Base-by-base conservation (phyloP, 92 coral and sea anemone genomes). In the Phenganax subtilis region DNA sequence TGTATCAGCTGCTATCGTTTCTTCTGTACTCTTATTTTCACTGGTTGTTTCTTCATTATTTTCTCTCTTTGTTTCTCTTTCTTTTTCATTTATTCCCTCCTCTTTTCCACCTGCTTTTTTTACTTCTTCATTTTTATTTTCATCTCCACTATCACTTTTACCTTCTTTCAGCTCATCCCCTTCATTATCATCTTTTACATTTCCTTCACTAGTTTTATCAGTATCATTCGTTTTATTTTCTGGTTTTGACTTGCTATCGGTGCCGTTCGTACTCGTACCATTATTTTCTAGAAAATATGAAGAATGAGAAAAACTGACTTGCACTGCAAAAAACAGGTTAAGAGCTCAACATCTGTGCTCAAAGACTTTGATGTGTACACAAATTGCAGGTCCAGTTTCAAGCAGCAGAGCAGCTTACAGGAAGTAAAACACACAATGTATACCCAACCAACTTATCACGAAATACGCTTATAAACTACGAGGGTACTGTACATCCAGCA, bases 41-140 rank as follows among this genome's bases (percentile, higher is more conserved):
- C 72, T 3, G 64, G 65, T 74, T 82, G 82, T 62, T 80, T 81
- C 51, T 85, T 87, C 61, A 71, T 83, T 61, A 54, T 71, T 31
- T 84, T 85, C 62, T 79, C 85, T 76, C 62, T 63, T 3, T 83
- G 85, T 81, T 87, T 85, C 71, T 77, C 82, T 83, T 76, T 87
- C 2, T 37, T 11, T 28, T 55, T 57, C 51, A 63, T 65, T 66
- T 15, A 70, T 85, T 20, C 70, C 76, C 37, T 81, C 79, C 52
- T 70, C 60, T 58, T 56, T 80, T 15, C 54, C 63, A 30, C 63
- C 76, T 12, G 75, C 81, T n/a, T 74, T 72, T 3, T 78, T 75
- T 63, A 70, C 81, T 30, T 77, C 74, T 31, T 67, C 54, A 20
- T 71, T 85, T 71, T 71, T 80, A 12, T 84, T 85, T 74, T 80